Percentiles rank a stretch among this genome's conserved stretches.
Evolutionary conservation across 2,113 vertebrate genomes (phyloP).

Genomic region (Pelusios castaneus): DNA sequence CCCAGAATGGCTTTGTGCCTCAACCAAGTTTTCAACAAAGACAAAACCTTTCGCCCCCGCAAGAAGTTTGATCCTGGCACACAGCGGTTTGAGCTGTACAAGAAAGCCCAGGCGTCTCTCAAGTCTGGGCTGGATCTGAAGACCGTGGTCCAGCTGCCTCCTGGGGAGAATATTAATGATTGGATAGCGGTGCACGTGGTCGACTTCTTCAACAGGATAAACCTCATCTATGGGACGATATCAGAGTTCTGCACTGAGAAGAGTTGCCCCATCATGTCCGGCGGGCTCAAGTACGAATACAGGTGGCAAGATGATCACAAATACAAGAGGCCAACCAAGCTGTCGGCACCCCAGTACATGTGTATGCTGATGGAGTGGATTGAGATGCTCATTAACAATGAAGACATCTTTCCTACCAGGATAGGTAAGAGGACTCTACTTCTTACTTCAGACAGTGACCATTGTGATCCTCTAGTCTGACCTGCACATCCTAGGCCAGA

Average conservation of each 20-base stretch:
- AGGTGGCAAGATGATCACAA: conserved; percentile 94
- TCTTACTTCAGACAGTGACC: background rate
- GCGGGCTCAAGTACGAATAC: conserved; percentile 94
- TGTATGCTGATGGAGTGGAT: conserved; percentile 98
- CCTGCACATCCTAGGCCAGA: background rate
- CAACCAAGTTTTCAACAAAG: conserved; percentile 97
- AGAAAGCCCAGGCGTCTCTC: conserved; percentile 96
- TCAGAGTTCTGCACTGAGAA: conserved; percentile 91
- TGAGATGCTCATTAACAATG: conserved; percentile 94
- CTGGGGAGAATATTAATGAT: conserved; percentile 90
- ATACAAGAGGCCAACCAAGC: conserved; percentile 93
- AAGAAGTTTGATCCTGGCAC: conserved; percentile 96
- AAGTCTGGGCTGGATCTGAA: conserved; percentile 95
- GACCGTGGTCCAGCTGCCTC: conserved; percentile 92
- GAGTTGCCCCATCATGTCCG: conserved; percentile 95
- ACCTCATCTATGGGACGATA: conserved; percentile 98
- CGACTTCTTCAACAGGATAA: conserved; percentile 98
- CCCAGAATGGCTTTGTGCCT: conserved; percentile 91
- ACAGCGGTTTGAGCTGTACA: conserved; percentile 95
- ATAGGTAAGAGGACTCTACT: conserved; percentile 84
- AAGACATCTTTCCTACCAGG: conserved; percentile 95
- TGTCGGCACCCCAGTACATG: conserved; percentile 94
- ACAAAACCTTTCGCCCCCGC: conserved; percentile 94
- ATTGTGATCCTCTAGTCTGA: background rate
- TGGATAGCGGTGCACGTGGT: conserved; percentile 97